phyloP scores from a whole-genome alignment of 1,140 invertebrate species.

The Nebria ingens region DNA sequence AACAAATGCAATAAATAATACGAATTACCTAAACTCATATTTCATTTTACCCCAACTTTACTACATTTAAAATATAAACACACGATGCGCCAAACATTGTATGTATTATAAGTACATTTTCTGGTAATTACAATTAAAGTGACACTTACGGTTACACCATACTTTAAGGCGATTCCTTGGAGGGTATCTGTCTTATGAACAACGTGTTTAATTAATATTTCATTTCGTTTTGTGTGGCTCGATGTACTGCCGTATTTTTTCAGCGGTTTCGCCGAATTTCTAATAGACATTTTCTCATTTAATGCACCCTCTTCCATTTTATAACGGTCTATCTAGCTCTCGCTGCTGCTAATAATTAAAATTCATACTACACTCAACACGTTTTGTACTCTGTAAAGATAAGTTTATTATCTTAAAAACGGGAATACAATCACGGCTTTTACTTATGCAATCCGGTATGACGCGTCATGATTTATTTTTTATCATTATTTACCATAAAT shows the following conservation, averaged over 20 bases:
- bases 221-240: slow-evolving; percentile 40
- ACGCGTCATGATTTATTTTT: too few relatives aligned
- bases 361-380: too few relatives aligned
- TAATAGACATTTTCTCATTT: slow-evolving; percentile 74
- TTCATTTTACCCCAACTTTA: too few relatives aligned
- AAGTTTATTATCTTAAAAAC: too few relatives aligned
- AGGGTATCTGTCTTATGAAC: slow-evolving; percentile 76
- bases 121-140: background rate
- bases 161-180: slow-evolving; percentile 84
- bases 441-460: too few relatives aligned
- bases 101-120: background rate
- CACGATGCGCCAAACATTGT: background rate
- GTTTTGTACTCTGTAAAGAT: too few relatives aligned
- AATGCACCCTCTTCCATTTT: slow-evolving; percentile 59
- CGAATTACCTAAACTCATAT: too few relatives aligned
- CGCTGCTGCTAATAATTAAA: background rate
- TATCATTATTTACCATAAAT: too few relatives aligned
- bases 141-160: slow-evolving; percentile 75
- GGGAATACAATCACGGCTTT: too few relatives aligned
- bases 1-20: slow-evolving; percentile 24
- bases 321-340: too few relatives aligned
- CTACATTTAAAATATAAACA: too few relatives aligned
- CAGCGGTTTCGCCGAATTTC: slow-evolving; percentile 66
- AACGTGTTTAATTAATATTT: slow-evolving; percentile 67
- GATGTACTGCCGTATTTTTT: slow-evolving; percentile 86